Conservation (phyloP, 2,797 vertebrate genomes). For the Mormyrops attenuatus region DNA sequence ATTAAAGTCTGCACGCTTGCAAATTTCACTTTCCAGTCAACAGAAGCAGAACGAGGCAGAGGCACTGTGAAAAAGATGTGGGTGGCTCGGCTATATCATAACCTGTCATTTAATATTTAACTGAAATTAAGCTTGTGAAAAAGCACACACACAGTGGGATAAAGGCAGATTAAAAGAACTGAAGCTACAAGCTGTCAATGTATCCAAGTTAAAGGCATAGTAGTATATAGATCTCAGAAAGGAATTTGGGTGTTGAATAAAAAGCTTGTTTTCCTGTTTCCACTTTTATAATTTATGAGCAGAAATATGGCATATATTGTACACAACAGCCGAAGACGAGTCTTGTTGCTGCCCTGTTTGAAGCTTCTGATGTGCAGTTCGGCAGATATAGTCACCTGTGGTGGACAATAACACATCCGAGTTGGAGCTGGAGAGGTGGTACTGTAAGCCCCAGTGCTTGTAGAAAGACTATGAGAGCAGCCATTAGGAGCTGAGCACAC, state of each 20-base stretch:
- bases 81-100: background rate
- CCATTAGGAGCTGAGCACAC: background rate
- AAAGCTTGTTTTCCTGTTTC: background rate
- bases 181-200: background rate
- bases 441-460: background rate
- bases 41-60: background rate
- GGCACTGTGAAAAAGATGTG: background rate
- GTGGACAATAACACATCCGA: background rate
- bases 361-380: background rate
- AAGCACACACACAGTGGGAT: background rate
- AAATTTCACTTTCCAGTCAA: background rate
- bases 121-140: background rate
- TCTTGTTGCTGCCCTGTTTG: background rate
- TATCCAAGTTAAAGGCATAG: background rate
- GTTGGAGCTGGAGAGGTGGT: background rate
- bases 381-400: background rate
- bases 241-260: background rate
- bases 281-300: background rate
- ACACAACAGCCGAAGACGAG: background rate
- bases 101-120: background rate
- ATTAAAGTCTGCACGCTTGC: background rate
- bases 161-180: background rate
- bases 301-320: background rate
- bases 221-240: background rate
- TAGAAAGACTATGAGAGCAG: background rate